Evolutionary conservation across 2,888 invertebrate species (phyloP), one percentile per base, ranked within the genome.

Genomic region (Netelia melanura): DNA sequence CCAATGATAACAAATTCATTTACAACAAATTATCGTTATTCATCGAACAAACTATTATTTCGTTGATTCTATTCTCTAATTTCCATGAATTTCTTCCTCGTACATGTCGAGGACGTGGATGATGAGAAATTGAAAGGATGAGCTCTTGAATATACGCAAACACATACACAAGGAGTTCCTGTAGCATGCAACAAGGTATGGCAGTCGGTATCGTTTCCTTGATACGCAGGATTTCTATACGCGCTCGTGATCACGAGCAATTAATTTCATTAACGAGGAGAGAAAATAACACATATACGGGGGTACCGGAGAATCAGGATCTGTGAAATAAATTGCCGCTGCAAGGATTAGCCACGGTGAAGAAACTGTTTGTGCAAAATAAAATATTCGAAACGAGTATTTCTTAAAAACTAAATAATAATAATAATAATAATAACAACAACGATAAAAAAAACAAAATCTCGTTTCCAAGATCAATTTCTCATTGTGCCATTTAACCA

Each of bases 241-340:
- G 81, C 72, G 78, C 81, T 78, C 85, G 79, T 81, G 78, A 85
- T 85, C 81, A 82, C 85, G 78, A 85, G 85, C 78, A 85, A 85
- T 85, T 85, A 85, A 85, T 85, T 85, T 82, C 74, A 85, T 85
- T 85, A 85, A 85, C 79, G 85, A 85, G 70, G 25, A 79, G 44
- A 67, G 21, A 65, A 65, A 65, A 58, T 58, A 58, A 10, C 9
- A 21, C 17, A 58, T 56, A 68, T 72, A 67, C 68, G 52, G 23
- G 78, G 44, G 56, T 58, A 67, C n/a, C 52, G 38, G 48, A 54
- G 43, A 80, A 71, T 75, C 76, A 65, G 83, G 52, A 83, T 67
- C 67, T 61, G 75, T 48, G 65, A 80, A 76, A 84, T 80, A 80
- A 75, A 84, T 84, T 75, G 70, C 74, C 54, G 43, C 21, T 30